phyloP scores from a whole-genome alignment of 1,140 invertebrate genomes.

The Triops cancriformis region DNA sequence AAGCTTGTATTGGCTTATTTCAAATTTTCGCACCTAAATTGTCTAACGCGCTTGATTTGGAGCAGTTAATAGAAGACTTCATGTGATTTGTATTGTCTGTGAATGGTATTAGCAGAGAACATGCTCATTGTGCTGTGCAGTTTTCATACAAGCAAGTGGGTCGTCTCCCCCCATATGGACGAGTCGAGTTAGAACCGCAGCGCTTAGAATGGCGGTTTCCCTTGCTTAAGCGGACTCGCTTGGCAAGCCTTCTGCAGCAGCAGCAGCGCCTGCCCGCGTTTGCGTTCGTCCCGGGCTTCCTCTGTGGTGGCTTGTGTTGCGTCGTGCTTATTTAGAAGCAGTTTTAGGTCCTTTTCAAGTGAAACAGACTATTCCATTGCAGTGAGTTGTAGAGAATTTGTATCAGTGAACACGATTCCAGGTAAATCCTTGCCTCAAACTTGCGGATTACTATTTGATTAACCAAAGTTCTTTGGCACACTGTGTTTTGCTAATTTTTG shows the following conservation, averaged over 20 bases:
- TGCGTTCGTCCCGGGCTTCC: constrained; percentile 11
- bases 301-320: constrained; percentile 8
- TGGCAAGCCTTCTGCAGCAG: neutral
- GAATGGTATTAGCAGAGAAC: too few species aligned
- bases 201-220: neutral
- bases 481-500: neutral
- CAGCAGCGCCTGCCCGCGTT: constrained; percentile 7
- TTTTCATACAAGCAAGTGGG: too few species aligned
- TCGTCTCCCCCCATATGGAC: neutral
- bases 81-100: too few species aligned
- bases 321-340: constrained; percentile 4
- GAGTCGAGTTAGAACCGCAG: neutral
- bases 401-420: neutral
- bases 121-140: too few species aligned
- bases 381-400: neutral
- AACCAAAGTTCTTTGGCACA: neutral
- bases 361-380: neutral
- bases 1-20: too few species aligned
- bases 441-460: neutral
- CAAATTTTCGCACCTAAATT: too few species aligned
- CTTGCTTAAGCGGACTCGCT: neutral
- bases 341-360: neutral
- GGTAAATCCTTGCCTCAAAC: neutral
- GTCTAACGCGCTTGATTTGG: too few species aligned
- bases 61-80: too few species aligned